A percentile compares a stretch with the other conserved stretches of the same genome.
phyloP scores from a whole-genome alignment of 2,113 vertebrate genomes.

The Taxidea taxus region DNA sequence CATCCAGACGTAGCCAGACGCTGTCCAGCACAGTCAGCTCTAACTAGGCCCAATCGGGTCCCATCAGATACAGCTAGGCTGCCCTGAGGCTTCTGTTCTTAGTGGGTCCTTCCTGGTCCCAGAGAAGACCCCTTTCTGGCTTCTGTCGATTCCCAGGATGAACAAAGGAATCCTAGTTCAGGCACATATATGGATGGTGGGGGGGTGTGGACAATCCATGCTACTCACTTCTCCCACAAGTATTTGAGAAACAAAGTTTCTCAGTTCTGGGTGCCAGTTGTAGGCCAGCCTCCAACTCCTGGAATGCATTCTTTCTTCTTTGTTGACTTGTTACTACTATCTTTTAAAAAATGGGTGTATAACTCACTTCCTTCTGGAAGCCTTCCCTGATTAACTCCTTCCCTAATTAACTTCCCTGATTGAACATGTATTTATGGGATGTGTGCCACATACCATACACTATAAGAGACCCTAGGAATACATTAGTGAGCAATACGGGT shows the following conservation, averaged over 20 bases:
- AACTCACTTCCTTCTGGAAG: neutral
- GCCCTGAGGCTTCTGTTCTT: neutral
- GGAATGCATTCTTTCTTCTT: neutral
- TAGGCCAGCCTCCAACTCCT: neutral
- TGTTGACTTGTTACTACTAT: neutral
- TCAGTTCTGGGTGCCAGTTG: neutral
- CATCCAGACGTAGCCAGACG: neutral
- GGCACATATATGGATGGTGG: neutral
- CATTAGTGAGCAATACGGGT: neutral
- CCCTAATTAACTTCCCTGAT: neutral
- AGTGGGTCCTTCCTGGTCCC: neutral
- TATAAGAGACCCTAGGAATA: neutral
- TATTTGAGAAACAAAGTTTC: neutral
- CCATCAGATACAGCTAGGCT: accelerated
- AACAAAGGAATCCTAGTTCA: neutral
- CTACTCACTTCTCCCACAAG: neutral
- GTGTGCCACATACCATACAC: neutral
- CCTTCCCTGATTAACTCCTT: neutral
- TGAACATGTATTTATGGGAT: neutral
- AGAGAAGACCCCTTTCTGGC: neutral
- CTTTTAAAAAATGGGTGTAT: neutral
- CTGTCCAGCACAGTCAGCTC: neutral
- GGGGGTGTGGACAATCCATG: too few species aligned
- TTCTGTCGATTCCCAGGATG: neutral
- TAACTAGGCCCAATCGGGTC: neutral